Percentiles rank a stretch among this genome's conserved stretches.
These are phyloP conservation scores for Lasioglossum morio DNA, from an alignment of 2,888 invertebrate genomes.

Conservation along the genomic window DNA sequence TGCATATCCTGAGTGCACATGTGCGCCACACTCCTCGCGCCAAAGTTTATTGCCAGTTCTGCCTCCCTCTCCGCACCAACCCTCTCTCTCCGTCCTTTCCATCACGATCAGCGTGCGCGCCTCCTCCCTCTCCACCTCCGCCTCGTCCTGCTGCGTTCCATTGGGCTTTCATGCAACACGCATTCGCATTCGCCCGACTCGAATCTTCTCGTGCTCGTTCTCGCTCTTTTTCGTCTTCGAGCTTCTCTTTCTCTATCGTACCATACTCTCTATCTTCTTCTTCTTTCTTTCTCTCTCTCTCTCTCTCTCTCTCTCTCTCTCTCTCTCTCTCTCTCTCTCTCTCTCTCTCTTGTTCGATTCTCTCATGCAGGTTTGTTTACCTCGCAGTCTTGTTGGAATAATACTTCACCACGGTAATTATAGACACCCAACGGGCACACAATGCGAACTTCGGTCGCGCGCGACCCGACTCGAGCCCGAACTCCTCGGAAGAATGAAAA, in stretches of 20 bases:
- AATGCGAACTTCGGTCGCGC: constrained; percentile 59
- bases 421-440: constrained; percentile 66
- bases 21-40: constrained; percentile 80
- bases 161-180: constrained; percentile 45
- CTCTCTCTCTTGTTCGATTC: constrained; percentile 22
- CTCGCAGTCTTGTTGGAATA: constrained; percentile 75
- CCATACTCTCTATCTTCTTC: neutral
- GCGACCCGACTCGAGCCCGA: constrained; percentile 31
- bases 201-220: constrained; percentile 51
- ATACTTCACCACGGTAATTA: constrained; percentile 73
- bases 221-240: neutral
- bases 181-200: constrained; percentile 35
- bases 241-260: neutral
- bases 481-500: constrained; percentile 31
- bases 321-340: constrained; percentile 8
- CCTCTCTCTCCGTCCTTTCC: constrained; percentile 35
- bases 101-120: constrained; percentile 50
- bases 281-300: neutral
- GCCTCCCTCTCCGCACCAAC: constrained; percentile 2
- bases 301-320: constrained; percentile 8
- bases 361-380: constrained; percentile 71
- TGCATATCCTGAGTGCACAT: constrained; percentile 75
- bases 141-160: constrained; percentile 56
- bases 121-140: constrained; percentile 46
- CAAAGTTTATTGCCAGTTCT: constrained; percentile 79